A percentile compares a stretch with the other conserved stretches of the same genome.
Evolutionary conservation across 2,113 vertebrate genomes (phyloP).

Genomic region (Isurus oxyrinchus): DNA sequence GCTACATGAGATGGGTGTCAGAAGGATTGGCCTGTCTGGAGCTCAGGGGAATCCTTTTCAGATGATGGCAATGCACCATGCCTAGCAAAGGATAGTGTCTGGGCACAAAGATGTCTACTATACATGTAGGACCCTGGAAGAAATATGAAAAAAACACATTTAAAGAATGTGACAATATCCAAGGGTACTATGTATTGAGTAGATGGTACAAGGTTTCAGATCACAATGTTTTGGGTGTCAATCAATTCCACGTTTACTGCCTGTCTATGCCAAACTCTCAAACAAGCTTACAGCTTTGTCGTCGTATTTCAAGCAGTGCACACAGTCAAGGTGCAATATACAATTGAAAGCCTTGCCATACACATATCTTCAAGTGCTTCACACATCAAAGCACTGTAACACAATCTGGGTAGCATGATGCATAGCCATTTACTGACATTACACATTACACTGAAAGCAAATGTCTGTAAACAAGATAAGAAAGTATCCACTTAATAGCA

Average conservation of each 20-base stretch:
- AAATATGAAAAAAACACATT: neutral
- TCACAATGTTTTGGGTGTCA: neutral
- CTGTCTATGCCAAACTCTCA: neutral
- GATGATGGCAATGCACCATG: neutral
- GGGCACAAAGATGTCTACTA: neutral
- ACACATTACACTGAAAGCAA: slow-evolving; percentile 7
- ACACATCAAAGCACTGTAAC: slow-evolving; percentile 6
- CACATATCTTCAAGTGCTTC: neutral
- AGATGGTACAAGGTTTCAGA: neutral
- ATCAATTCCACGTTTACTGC: neutral
- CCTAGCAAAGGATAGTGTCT: neutral
- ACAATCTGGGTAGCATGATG: neutral
- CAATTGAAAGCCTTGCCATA: neutral
- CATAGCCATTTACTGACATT: slow-evolving; percentile 3
- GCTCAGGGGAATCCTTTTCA: neutral
- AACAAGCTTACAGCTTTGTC: neutral
- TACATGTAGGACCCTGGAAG: too few relatives aligned
- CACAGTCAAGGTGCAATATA: neutral
- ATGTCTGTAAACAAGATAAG: neutral
- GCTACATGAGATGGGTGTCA: neutral
- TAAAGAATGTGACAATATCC: neutral
- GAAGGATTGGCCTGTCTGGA: neutral
- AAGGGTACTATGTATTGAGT: neutral
- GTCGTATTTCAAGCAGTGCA: neutral
- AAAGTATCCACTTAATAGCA: neutral